phyloP scores from a whole-genome alignment of 1,140 invertebrate genomes.

The Eulimnadia texana region DNA sequence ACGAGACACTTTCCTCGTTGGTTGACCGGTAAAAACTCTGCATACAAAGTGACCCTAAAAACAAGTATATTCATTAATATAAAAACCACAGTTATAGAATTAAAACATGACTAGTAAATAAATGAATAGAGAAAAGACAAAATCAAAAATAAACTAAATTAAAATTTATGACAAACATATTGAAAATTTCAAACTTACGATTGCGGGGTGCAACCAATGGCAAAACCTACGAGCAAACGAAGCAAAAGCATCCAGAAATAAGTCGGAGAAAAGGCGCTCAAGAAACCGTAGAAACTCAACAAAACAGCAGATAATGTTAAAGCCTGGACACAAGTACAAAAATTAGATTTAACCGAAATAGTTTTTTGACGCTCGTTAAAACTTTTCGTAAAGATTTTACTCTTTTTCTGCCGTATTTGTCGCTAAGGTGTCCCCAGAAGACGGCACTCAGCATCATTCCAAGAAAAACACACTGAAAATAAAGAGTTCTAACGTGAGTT shows the following conservation, averaged over 20 bases:
- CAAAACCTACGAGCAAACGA: conserved; percentile 83
- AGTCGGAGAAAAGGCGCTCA: conserved; percentile 80
- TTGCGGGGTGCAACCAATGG: conserved; percentile 89
- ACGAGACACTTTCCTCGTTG: conserved; percentile 89
- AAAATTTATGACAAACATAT: neutral
- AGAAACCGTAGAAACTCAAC: conserved; percentile 76
- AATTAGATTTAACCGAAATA: conserved; percentile 5
- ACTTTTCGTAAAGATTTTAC: conserved; percentile 33
- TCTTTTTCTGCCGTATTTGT: conserved; percentile 79
- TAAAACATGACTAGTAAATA: too few species aligned
- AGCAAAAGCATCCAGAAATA: conserved; percentile 82
- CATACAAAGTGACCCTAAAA: conserved; percentile 82
- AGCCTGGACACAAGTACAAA: conserved; percentile 45
- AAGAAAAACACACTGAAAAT: conserved; percentile 69
- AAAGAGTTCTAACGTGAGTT: conserved; percentile 14
- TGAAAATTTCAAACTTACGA: conserved; percentile 55
- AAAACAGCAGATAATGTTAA: conserved; percentile 72
- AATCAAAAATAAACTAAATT: neutral
- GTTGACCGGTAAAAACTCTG: conserved; percentile 85
- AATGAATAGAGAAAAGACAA: too few species aligned
- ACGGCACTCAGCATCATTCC: conserved; percentile 95
- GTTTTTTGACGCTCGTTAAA: conserved; percentile 9
- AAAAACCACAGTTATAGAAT: too few species aligned
- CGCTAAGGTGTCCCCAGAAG: conserved; percentile 90
- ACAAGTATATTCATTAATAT: conserved; percentile 18